Evolutionary conservation across 2,888 invertebrate species (phyloP).

Genomic region (Idaea straminata): DNA sequence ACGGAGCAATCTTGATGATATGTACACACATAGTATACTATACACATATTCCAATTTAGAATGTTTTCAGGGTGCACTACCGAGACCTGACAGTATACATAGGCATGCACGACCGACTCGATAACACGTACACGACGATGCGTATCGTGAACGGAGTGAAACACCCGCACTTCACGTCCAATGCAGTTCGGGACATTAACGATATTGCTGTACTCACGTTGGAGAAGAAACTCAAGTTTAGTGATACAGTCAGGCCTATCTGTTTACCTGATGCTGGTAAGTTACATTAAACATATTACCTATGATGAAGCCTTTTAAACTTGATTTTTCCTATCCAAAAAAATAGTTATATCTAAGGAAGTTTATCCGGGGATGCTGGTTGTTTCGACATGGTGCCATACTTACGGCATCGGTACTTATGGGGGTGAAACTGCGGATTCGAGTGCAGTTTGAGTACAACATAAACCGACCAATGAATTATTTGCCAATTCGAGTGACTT

Average conservation of each 20-base stretch:
- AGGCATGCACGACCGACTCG: constrained; percentile 76
- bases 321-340: no score
- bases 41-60: not conserved
- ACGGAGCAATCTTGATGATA: not conserved
- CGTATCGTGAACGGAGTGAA: constrained; percentile 56
- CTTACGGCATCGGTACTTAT: no score
- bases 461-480: no score
- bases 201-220: constrained; percentile 80
- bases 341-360: no score
- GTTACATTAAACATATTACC: not conserved
- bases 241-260: constrained; percentile 68
- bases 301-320: no score
- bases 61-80: constrained; percentile 55
- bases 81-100: constrained; percentile 63
- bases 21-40: not conserved
- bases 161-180: constrained; percentile 75
- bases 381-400: no score
- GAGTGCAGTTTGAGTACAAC: no score
- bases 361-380: no score
- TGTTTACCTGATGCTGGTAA: constrained; percentile 69
- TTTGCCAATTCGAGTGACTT: not conserved
- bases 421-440: no score
- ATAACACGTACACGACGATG: constrained; percentile 45
- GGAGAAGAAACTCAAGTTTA: constrained; percentile 60
- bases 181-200: constrained; percentile 77